A percentile compares a stretch with the other conserved stretches of the same genome.
These are phyloP conservation scores for Aphelenchoides fujianensis DNA, from an alignment of 1,140 invertebrate species.

Conservation along the genomic window DNA sequence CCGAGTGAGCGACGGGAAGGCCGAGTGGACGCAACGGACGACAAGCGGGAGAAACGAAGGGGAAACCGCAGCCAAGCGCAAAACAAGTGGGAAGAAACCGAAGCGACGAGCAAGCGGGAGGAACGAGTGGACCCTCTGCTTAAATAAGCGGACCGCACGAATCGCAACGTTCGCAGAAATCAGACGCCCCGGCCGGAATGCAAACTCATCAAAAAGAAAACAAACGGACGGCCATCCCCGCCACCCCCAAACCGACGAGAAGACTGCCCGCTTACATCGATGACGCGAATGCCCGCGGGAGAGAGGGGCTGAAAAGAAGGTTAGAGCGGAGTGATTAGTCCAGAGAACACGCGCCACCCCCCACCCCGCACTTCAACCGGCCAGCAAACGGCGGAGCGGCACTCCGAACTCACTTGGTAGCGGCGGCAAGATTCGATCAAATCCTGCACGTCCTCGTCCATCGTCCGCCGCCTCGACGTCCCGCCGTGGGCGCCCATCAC, in stretches of 20 bases:
- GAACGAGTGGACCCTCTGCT: too few relatives aligned
- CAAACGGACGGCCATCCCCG: too few relatives aligned
- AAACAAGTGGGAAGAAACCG: not conserved
- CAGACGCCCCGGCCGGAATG: not conserved
- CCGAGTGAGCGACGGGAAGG: not conserved
- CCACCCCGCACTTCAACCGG: not conserved
- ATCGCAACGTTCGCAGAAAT: not conserved
- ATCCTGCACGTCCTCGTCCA: constrained; percentile 57
- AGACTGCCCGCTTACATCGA: not conserved
- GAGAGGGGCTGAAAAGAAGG: not conserved
- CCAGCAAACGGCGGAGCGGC: not conserved
- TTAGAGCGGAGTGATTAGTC: not conserved
- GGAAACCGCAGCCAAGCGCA: too few relatives aligned
- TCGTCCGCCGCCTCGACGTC: constrained; percentile 21
- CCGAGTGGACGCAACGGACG: too few relatives aligned
- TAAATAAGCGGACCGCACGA: not conserved
- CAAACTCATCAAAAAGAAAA: not conserved
- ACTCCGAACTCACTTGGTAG: constrained; percentile 55
- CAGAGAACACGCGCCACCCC: not conserved
- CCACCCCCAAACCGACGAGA: not conserved
- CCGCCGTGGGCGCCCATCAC: constrained; percentile 35
- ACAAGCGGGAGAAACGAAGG: too few relatives aligned
- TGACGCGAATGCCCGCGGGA: not conserved
- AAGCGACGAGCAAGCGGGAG: too few relatives aligned
- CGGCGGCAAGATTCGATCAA: constrained; percentile 57